A percentile compares a stretch with the other conserved stretches of the same genome.
Evolutionary conservation across 1,140 invertebrate genomes (phyloP).

Genomic region (Zaprionus taronus): DNA sequence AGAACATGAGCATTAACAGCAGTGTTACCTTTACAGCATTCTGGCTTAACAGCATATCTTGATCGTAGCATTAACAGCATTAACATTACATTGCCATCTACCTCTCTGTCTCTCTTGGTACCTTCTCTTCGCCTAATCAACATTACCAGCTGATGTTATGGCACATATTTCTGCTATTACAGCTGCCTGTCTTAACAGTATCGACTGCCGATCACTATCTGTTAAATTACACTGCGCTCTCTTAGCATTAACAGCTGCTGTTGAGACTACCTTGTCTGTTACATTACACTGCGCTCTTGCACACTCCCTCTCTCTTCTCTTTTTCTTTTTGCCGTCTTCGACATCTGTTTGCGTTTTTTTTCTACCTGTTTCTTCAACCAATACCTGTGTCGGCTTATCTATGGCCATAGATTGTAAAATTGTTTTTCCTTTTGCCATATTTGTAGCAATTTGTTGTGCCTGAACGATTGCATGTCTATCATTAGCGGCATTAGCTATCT

Average conservation of each 20-base stretch:
- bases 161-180: too few species aligned
- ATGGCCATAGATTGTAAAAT: conserved; percentile 30
- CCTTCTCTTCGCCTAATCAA: not conserved
- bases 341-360: conserved; percentile 16
- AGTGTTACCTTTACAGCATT: too few species aligned
- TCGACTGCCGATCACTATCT: not conserved
- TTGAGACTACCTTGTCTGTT: not conserved
- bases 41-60: not conserved
- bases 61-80: not conserved
- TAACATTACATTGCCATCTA: not conserved
- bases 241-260: not conserved
- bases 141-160: too few species aligned
- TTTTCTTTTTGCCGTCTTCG: not conserved
- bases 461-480: conserved; percentile 40
- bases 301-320: not conserved
- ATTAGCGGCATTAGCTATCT: conserved; percentile 16
- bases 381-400: conserved; percentile 50
- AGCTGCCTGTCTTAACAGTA: not conserved
- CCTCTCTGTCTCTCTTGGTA: not conserved
- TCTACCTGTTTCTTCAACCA: conserved; percentile 50
- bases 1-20: not conserved
- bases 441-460: conserved; percentile 55
- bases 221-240: not conserved
- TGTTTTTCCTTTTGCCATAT: conserved; percentile 52
- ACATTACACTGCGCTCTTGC: conserved; percentile 1